Evolutionary conservation across 2,113 vertebrate genomes (phyloP).

Genomic region (Rhynchomys soricoides): DNA sequence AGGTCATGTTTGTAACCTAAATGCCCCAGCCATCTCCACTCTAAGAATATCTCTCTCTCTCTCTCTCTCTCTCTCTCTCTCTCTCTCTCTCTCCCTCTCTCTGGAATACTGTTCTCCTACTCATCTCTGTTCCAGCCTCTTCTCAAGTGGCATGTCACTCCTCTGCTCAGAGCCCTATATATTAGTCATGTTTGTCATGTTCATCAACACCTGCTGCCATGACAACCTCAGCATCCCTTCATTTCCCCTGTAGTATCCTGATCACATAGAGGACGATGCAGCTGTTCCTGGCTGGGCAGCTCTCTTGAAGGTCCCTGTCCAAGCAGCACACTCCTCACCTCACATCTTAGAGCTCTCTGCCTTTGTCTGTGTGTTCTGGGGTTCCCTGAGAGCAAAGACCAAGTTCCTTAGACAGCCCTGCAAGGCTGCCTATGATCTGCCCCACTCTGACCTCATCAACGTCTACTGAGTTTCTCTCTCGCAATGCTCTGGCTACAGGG

Average conservation of each 20-base stretch:
- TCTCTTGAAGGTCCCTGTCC: background rate
- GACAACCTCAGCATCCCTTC: background rate
- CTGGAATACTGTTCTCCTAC: background rate
- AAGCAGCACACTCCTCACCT: background rate
- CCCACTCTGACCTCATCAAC: background rate
- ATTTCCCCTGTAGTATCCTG: background rate
- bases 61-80: background rate
- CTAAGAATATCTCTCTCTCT: background rate
- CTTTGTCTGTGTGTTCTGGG: background rate
- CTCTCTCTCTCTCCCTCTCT: background rate
- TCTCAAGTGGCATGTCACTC: background rate
- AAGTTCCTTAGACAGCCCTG: background rate
- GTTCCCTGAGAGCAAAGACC: background rate
- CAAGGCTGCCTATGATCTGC: background rate
- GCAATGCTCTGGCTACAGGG: background rate
- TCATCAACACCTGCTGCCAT: background rate
- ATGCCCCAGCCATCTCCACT: background rate
- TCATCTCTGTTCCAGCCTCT: background rate
- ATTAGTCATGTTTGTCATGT: background rate
- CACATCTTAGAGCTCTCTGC: background rate
- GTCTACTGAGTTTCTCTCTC: background rate
- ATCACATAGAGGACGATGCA: background rate
- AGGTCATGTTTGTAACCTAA: background rate
- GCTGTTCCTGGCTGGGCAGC: background rate
- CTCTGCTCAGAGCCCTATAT: background rate